A percentile compares a stretch with the other conserved stretches of the same genome.
Conservation (phyloP, 2,888 invertebrate genomes). For the Aporophyla lueneburgensis region DNA sequence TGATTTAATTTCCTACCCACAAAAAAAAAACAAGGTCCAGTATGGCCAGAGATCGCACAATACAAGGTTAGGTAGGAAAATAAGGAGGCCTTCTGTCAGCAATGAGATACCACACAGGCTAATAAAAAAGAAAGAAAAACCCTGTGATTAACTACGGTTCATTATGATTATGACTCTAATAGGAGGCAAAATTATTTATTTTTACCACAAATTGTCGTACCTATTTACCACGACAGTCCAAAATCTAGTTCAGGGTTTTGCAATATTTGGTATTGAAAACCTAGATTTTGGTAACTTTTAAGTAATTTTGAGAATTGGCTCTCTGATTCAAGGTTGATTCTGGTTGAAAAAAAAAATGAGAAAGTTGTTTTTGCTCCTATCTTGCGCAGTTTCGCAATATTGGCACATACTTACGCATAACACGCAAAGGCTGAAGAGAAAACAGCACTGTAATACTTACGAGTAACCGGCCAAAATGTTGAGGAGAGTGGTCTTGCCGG, state of each 20-base stretch:
- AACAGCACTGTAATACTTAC: conserved; percentile 90
- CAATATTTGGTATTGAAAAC: not conserved
- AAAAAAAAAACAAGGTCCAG: too few relatives aligned
- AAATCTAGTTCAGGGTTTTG: not conserved
- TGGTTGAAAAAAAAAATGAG: conserved; percentile 7
- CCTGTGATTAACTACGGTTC: not conserved
- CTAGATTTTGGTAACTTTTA: not conserved
- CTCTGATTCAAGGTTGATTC: conserved; percentile 3
- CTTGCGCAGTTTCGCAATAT: conserved; percentile 8
- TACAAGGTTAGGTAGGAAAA: too few relatives aligned
- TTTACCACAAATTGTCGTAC: not conserved
- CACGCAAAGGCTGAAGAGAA: not conserved
- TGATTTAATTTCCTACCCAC: too few relatives aligned
- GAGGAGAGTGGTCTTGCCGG: conserved; percentile 96
- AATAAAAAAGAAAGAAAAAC: too few relatives aligned
- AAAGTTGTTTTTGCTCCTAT: conserved; percentile 21
- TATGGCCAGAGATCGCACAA: too few relatives aligned
- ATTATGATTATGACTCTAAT: not conserved
- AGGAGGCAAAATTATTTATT: not conserved
- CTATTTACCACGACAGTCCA: not conserved
- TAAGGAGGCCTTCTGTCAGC: too few relatives aligned
- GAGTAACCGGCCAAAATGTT: conserved; percentile 97
- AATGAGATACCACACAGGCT: too few relatives aligned
- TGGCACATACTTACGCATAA: not conserved
- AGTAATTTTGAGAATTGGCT: not conserved